Percentiles rank a stretch among this genome's conserved stretches.
These are phyloP conservation scores for Oopsacas minuta DNA, from an alignment of 37 sponge, comb jelly and placozoan species.

Conservation along the genomic window DNA sequence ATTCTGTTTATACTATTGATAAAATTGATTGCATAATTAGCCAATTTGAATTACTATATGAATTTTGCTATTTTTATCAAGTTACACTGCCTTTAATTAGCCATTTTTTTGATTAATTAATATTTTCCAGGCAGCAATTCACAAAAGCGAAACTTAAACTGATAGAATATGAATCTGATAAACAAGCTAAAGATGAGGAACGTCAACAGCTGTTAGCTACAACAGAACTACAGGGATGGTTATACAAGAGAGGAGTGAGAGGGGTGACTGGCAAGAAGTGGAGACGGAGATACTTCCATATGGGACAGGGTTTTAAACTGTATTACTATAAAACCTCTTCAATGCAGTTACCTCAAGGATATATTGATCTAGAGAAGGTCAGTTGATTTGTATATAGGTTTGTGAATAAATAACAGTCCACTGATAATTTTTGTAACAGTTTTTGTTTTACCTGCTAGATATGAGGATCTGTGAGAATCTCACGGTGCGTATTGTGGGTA, in stretches of 20 bases:
- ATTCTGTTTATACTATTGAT: too few species aligned
- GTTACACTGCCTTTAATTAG: background rate
- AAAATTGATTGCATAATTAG: too few species aligned
- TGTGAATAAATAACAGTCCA: too few species aligned
- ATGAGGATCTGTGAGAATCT: too few species aligned
- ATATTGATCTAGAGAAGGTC: slow-evolving; percentile 1
- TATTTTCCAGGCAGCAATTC: background rate
- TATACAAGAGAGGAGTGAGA: background rate
- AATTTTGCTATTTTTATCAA: background rate
- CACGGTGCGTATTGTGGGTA: too few species aligned
- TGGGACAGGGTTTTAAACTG: slow-evolving; percentile 7
- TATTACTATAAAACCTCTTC: background rate
- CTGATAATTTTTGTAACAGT: too few species aligned
- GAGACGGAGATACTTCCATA: slow-evolving; percentile 16
- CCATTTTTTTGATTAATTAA: background rate
- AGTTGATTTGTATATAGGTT: background rate
- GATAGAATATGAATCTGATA: background rate
- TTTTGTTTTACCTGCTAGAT: too few species aligned
- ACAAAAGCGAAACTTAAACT: background rate
- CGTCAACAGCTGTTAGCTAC: slow-evolving; percentile 1
- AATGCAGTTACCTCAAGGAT: background rate
- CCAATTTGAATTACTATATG: background rate
- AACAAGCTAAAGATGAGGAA: background rate
- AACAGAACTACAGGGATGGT: background rate
- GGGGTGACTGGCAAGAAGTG: slow-evolving; percentile 9